phyloP scores from a whole-genome alignment of 2,888 invertebrate genomes.

The Drosophila histrio region DNA sequence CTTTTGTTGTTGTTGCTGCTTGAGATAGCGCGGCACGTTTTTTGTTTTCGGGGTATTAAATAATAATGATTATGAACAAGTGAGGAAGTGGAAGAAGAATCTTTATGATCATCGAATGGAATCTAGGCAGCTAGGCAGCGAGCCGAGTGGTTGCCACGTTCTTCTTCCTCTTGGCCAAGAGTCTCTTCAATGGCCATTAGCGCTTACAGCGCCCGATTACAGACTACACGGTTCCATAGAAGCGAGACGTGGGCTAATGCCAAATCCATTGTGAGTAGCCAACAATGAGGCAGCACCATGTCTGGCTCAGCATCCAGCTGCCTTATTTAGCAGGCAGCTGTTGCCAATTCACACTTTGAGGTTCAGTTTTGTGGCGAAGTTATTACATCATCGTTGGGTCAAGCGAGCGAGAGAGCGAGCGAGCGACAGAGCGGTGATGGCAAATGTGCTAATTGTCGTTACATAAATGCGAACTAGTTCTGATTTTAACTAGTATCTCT shows the following conservation, averaged over 20 bases:
- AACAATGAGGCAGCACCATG: slow-evolving; percentile 3
- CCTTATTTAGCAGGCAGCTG: slow-evolving; percentile 72
- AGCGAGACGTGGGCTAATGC: slow-evolving; percentile 67
- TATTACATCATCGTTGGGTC: slow-evolving; percentile 67
- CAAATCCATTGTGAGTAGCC: slow-evolving; percentile 61
- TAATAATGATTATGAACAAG: slow-evolving; percentile 77
- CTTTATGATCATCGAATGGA: slow-evolving; percentile 57
- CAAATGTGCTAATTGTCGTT: slow-evolving; percentile 70
- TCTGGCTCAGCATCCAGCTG: slow-evolving; percentile 29
- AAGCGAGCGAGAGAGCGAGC: slow-evolving; percentile 9
- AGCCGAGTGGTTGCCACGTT: slow-evolving; percentile 42
- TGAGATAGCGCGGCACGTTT: slow-evolving; percentile 65
- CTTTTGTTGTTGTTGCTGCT: slow-evolving; percentile 22
- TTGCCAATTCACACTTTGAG: slow-evolving; percentile 69
- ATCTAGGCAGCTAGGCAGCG: neutral
- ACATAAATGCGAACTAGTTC: slow-evolving; percentile 64
- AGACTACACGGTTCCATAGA: slow-evolving; percentile 50
- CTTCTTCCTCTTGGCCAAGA: slow-evolving; percentile 33
- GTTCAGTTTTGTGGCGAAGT: slow-evolving; percentile 20
- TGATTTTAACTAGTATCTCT: neutral
- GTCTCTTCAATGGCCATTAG: slow-evolving; percentile 72
- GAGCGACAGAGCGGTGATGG: slow-evolving; percentile 12
- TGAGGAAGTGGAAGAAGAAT: slow-evolving; percentile 74
- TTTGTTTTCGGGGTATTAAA: slow-evolving; percentile 73
- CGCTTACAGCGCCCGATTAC: slow-evolving; percentile 78